Evolutionary conservation across 2,888 invertebrate species (phyloP).

Genomic region (Teinopalpus imperialis): DNA sequence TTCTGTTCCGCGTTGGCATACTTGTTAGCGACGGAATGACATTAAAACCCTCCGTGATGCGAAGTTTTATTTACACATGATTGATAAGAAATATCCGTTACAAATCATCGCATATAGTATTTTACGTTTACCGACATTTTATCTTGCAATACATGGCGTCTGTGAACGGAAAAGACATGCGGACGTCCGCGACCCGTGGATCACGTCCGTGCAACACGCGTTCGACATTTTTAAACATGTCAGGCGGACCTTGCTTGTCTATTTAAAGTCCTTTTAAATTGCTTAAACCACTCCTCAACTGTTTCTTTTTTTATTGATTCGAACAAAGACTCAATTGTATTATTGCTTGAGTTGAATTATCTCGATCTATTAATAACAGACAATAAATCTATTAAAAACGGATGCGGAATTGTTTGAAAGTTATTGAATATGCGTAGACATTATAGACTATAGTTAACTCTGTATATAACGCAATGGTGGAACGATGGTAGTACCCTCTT

Average conservation of each 20-base stretch:
- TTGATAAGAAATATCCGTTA: too few relatives aligned
- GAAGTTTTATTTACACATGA: too few relatives aligned
- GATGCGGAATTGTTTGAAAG: background rate
- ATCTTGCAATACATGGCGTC: slow-evolving; percentile 2
- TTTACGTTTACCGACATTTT: background rate
- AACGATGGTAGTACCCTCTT: too few relatives aligned
- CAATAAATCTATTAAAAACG: too few relatives aligned
- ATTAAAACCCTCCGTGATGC: too few relatives aligned
- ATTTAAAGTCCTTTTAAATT: slow-evolving; percentile 16
- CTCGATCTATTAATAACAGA: too few relatives aligned
- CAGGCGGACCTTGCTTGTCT: background rate
- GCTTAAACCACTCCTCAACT: background rate
- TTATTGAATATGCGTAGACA: too few relatives aligned
- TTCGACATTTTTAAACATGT: slow-evolving; percentile 14
- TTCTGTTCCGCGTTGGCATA: too few relatives aligned
- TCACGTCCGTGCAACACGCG: slow-evolving; percentile 5
- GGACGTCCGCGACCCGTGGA: slow-evolving; percentile 13
- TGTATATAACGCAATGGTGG: too few relatives aligned
- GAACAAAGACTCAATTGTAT: slow-evolving; percentile 2
- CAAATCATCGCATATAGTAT: background rate
- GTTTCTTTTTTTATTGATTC: background rate
- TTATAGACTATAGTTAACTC: too few relatives aligned
- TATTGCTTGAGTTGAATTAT: background rate
- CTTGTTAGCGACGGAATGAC: too few relatives aligned
- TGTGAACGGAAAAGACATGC: slow-evolving; percentile 11